These are phyloP conservation scores for Gymnothorax javanicus DNA, from an alignment of 2,797 vertebrate genomes.

Conservation along the genomic window DNA sequence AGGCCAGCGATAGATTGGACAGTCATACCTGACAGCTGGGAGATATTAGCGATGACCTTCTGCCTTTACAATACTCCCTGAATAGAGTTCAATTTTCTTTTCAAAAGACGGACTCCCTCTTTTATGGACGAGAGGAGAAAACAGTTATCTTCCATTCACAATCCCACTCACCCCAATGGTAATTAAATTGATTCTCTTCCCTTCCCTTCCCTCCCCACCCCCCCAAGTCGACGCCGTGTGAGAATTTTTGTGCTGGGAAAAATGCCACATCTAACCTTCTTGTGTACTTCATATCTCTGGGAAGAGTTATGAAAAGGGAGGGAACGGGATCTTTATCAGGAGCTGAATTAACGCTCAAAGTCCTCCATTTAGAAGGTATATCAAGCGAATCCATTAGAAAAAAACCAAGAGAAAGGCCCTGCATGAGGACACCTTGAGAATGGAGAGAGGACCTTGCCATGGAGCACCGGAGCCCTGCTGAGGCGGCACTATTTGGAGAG, in stretches of 20 bases:
- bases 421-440: conserved; percentile 98
- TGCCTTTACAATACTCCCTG: conserved; percentile 71
- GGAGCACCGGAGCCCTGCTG: conserved; percentile 92
- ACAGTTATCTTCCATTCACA: conserved; percentile 59
- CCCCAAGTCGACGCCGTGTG: conserved; percentile 54
- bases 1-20: conserved; percentile 62
- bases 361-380: conserved; percentile 90
- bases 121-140: conserved; percentile 73
- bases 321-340: conserved; percentile 96
- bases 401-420: conserved; percentile 83
- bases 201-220: conserved; percentile 49
- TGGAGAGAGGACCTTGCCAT: conserved; percentile 87
- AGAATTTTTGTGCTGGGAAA: conserved; percentile 70
- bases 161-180: conserved; percentile 88
- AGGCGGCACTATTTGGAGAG: conserved; percentile 88
- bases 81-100: conserved; percentile 79
- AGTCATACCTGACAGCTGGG: conserved; percentile 64
- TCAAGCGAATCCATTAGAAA: conserved; percentile 90
- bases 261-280: conserved; percentile 94
- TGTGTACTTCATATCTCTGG: conserved; percentile 87
- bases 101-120: conserved; percentile 81
- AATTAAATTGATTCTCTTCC: conserved; percentile 87
- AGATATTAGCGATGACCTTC: conserved; percentile 80
- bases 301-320: conserved; percentile 96
- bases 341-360: conserved; percentile 89